Evolutionary conservation across 1,140 invertebrate genomes (phyloP), one percentile per base, ranked within the genome.

Genomic region (Drosophila ogumai): DNA sequence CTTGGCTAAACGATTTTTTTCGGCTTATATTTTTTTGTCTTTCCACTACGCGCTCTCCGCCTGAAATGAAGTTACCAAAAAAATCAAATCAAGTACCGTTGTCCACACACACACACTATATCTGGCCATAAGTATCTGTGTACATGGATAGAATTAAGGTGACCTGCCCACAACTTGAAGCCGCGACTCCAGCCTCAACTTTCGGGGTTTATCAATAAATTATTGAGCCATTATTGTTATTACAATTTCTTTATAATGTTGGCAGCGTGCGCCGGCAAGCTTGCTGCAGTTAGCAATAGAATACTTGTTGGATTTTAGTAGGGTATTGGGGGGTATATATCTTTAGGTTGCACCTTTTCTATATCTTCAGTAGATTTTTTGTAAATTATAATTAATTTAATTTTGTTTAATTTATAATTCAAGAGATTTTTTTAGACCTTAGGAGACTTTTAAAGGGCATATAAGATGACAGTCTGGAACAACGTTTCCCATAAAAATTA

Each of bases 221-320:
- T 90, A 90, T 90, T 90, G 86, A 90, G 85, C 85, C 85, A 90
- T 90, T 90, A 90, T 90, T 90, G 81, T 90, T 90, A 90, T 90
- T 90, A 90, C 85, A 90, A 90, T 90, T 90, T 90, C 85, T 90
- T 90, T 90, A 90, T 90, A 90, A 90, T 90, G 85, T 85, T 85
- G 75, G 65, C 85, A 85, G 85, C 85, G 85, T 88, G 85, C 84
- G 81, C 74, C 85, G 66, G 66, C 71, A 68, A 85, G 68, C 63
- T 85, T 64, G 54, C 44, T 79, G 79, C 63, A 66, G 78, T 69
- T 59, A 43, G 68, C 69, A 73, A 55, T 55, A 55, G 52, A 55
- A 55, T 72, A 72, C 50, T 55, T 75, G 75, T 38, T 59, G 64
- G 22, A 34, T 36, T 43, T 41, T 13, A 4, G 2, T 1, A 34